phyloP scores from a whole-genome alignment of 1,140 invertebrate species.

The Drosophila rhopaloa region DNA sequence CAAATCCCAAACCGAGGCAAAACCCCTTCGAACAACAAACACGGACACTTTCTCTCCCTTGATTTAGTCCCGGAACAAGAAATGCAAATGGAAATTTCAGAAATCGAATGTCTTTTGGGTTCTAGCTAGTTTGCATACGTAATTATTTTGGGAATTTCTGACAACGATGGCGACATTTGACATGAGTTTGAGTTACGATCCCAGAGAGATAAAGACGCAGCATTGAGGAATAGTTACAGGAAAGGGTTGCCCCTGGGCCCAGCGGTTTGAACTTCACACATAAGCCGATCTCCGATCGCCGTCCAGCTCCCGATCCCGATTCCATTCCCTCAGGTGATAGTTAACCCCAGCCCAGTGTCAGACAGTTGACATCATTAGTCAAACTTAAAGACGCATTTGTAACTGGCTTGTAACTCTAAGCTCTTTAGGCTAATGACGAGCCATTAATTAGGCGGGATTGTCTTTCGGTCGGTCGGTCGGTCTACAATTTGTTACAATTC shows the following conservation, averaged over 20 bases:
- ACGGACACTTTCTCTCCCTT: slow-evolving; percentile 48
- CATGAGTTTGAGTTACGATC: slow-evolving; percentile 80
- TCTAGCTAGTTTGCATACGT: slow-evolving; percentile 77
- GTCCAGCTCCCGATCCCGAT: background rate
- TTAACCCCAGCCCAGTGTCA: slow-evolving; percentile 26
- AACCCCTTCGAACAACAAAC: slow-evolving; percentile 46
- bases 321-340: slow-evolving; percentile 14
- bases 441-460: slow-evolving; percentile 67
- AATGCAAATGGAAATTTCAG: slow-evolving; percentile 18
- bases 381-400: slow-evolving; percentile 80
- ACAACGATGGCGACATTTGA: slow-evolving; percentile 81
- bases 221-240: slow-evolving; percentile 13
- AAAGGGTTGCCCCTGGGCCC: slow-evolving; percentile 37
- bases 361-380: slow-evolving; percentile 78
- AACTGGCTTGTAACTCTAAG: slow-evolving; percentile 65
- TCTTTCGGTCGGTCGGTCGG: background rate
- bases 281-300: slow-evolving; percentile 69
- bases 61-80: slow-evolving; percentile 7
- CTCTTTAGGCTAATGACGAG: slow-evolving; percentile 53
- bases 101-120: slow-evolving; percentile 38
- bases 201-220: slow-evolving; percentile 36
- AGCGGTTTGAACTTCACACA: slow-evolving; percentile 79
- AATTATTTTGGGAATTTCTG: slow-evolving; percentile 79
- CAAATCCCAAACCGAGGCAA: slow-evolving; percentile 36
- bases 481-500: slow-evolving; percentile 51